A percentile compares a stretch with the other conserved stretches of the same genome.
Conservation (phyloP, 2,797 vertebrate species). For the Enoplosus armatus region DNA sequence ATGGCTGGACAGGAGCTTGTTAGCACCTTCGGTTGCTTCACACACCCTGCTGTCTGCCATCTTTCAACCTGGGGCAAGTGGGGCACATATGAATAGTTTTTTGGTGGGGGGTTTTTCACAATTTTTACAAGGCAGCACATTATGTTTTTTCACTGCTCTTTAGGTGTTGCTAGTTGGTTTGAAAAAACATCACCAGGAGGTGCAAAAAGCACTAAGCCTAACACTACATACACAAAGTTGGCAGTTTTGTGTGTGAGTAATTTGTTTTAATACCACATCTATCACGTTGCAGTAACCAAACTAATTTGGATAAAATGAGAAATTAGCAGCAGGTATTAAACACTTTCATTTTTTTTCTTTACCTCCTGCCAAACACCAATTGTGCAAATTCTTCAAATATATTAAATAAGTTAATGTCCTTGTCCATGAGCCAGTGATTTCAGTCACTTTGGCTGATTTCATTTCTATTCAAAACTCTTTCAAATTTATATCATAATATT, state of each 20-base stretch:
- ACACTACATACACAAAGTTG: background rate
- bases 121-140: slow-evolving; percentile 2
- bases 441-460: background rate
- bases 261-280: slow-evolving; percentile 11
- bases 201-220: slow-evolving; percentile 4
- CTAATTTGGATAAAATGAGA: slow-evolving; percentile 2
- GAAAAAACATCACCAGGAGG: background rate
- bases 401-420: background rate
- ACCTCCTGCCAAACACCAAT: background rate
- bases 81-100: background rate
- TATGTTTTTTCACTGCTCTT: background rate
- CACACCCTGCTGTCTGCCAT: slow-evolving; percentile 27
- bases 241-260: slow-evolving; percentile 7
- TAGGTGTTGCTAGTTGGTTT: slow-evolving; percentile 4
- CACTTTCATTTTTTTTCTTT: background rate
- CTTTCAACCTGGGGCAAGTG: slow-evolving; percentile 13
- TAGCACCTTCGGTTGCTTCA: slow-evolving; percentile 12
- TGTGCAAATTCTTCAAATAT: background rate
- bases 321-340: background rate
- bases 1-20: slow-evolving; percentile 25
- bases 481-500: background rate
- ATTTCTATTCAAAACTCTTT: background rate
- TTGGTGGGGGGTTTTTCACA: background rate
- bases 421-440: background rate
- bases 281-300: slow-evolving; percentile 7